Evolutionary conservation across 2,113 vertebrate species (phyloP).

Genomic region (Tetrao urogallus): DNA sequence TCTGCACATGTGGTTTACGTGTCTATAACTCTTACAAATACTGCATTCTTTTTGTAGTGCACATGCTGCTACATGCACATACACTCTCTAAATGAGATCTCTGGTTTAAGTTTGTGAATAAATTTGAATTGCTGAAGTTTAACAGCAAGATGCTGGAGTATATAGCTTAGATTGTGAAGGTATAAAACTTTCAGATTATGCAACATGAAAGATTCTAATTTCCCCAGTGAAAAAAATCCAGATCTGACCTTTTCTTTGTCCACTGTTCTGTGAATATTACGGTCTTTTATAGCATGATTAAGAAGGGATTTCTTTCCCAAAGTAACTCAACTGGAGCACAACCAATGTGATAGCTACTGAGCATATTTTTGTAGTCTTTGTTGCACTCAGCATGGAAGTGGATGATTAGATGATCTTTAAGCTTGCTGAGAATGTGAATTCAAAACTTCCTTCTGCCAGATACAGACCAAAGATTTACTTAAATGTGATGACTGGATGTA

Average conservation of each 20-base stretch:
- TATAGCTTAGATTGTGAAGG: neutral
- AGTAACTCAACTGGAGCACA: neutral
- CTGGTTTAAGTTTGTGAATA: neutral
- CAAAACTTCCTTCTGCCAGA: neutral
- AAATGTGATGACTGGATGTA: rapidly evolving
- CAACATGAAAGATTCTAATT: neutral
- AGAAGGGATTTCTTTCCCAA: neutral
- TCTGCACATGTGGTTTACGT: conserved; percentile 37
- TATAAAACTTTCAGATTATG: conserved; percentile 1
- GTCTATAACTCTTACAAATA: neutral
- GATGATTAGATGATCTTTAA: neutral
- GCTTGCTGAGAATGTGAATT: neutral
- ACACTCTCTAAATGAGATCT: neutral
- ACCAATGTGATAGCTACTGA: rapidly evolving
- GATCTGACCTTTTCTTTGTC: neutral
- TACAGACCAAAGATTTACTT: neutral
- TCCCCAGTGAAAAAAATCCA: conserved; percentile 23
- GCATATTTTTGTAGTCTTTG: neutral
- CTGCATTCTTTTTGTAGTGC: neutral
- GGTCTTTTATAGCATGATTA: neutral
- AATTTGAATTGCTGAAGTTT: conserved; percentile 26
- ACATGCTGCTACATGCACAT: neutral
- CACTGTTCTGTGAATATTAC: neutral
- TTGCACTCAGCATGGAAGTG: neutral
- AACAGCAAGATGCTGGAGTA: neutral